These are phyloP conservation scores for Elephantulus edwardii DNA, from an alignment of 2,113 vertebrate species.

Conservation along the genomic window DNA sequence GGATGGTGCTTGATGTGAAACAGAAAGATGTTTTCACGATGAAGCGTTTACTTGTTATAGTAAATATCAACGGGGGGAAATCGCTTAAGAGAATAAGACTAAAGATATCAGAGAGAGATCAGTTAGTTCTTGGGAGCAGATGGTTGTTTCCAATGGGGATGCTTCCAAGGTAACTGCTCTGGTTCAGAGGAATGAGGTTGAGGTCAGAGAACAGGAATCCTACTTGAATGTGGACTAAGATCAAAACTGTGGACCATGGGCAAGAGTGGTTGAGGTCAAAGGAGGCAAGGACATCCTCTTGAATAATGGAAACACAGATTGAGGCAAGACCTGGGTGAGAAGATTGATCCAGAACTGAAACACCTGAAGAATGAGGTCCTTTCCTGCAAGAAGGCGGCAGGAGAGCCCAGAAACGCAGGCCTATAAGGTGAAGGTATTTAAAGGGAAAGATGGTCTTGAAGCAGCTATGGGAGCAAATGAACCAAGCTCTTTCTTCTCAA, in stretches of 20 bases:
- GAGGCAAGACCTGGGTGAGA: not conserved
- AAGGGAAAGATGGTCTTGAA: not conserved
- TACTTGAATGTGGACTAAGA: not conserved
- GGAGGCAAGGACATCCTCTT: not conserved
- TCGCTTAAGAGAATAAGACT: not conserved
- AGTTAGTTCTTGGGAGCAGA: not conserved
- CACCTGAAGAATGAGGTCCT: conserved; percentile 40
- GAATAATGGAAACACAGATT: not conserved
- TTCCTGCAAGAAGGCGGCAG: not conserved
- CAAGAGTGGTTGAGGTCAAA: not conserved
- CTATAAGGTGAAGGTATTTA: not conserved
- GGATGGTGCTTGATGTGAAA: not conserved
- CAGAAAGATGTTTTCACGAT: not conserved
- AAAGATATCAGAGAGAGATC: not conserved
- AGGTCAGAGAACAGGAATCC: conserved; percentile 1
- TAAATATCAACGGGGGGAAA: not conserved
- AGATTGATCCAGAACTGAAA: not conserved
- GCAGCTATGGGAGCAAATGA: not conserved
- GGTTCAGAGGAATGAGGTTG: not conserved
- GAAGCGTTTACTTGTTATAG: not conserved
- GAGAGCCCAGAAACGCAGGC: too few relatives aligned
- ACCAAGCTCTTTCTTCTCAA: not conserved
- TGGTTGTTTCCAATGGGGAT: too few relatives aligned
- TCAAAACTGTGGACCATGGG: not conserved
- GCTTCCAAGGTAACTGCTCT: not conserved